Evolutionary conservation across 2,888 invertebrate species (phyloP).

Genomic region (Clivina fossor): DNA sequence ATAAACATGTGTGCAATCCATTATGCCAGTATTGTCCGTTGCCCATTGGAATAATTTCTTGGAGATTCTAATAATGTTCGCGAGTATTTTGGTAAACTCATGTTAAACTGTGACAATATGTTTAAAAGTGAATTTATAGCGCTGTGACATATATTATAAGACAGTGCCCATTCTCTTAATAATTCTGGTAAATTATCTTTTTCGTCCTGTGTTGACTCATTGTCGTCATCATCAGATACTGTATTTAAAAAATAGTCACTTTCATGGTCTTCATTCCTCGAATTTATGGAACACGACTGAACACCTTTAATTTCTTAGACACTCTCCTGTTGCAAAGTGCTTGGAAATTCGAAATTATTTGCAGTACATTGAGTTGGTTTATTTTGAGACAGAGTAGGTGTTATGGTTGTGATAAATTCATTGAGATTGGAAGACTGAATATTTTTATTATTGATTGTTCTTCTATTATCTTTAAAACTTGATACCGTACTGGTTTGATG

Average conservation of each 20-base stretch:
- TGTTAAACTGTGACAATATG: neutral
- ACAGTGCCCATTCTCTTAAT: conserved; percentile 9
- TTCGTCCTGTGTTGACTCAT: no score
- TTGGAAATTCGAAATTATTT: no score
- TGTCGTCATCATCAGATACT: neutral
- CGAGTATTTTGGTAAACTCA: conserved; percentile 4
- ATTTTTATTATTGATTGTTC: conserved; percentile 4
- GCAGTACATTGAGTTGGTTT: no score
- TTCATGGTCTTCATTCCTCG: conserved; percentile 1
- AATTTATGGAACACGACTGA: neutral
- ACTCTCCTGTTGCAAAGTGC: no score
- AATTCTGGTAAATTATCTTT: conserved; percentile 8
- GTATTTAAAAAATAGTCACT: neutral
- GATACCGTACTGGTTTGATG: conserved; percentile 2
- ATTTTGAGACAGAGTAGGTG: neutral
- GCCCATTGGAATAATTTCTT: neutral
- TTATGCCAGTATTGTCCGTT: neutral
- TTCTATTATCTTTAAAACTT: no score
- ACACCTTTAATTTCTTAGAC: neutral
- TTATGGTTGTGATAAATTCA: neutral
- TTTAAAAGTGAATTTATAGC: conserved; percentile 11
- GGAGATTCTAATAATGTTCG: conserved; percentile 1
- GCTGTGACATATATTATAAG: conserved; percentile 1
- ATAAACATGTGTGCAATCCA: neutral
- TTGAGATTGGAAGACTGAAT: neutral